Percentiles rank a stretch among this genome's conserved stretches.
phyloP scores from a whole-genome alignment of 2,888 invertebrate species.

The Barypeithes pellucidus region DNA sequence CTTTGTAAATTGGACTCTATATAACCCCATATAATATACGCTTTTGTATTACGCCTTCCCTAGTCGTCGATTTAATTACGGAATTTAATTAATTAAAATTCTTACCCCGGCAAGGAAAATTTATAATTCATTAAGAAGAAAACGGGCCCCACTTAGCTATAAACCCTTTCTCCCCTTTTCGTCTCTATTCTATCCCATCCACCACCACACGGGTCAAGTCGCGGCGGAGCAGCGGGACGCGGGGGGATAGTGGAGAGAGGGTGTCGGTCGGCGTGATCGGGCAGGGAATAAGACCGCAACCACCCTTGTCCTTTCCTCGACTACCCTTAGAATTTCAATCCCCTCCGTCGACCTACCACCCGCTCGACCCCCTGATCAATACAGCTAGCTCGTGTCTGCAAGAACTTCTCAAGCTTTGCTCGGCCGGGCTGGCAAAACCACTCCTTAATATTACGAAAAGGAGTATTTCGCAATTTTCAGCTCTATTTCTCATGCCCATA shows the following conservation, averaged over 20 bases:
- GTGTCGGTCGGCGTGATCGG: conserved; percentile 67
- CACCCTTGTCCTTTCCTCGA: conserved; percentile 70
- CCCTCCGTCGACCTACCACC: conserved; percentile 62
- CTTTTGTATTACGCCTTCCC: conserved; percentile 33
- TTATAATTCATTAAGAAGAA: conserved; percentile 55
- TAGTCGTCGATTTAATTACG: conserved; percentile 37
- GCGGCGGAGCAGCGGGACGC: conserved; percentile 35
- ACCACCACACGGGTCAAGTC: conserved; percentile 62
- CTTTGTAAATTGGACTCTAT: conserved; percentile 17
- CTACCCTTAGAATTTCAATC: conserved; percentile 68
- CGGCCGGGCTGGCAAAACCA: conserved; percentile 70
- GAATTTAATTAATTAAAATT: conserved; percentile 55
- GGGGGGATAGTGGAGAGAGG: conserved; percentile 56
- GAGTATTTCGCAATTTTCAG: conserved; percentile 39
- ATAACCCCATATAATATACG: conserved; percentile 22
- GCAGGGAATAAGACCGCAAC: conserved; percentile 71
- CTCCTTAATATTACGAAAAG: conserved; percentile 68
- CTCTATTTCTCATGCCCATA: conserved; percentile 32
- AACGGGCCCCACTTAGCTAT: conserved; percentile 41
- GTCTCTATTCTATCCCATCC: conserved; percentile 55
- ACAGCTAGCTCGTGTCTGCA: conserved; percentile 71
- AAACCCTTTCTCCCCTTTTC: conserved; percentile 47
- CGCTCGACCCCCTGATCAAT: conserved; percentile 68
- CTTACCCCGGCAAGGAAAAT: conserved; percentile 51
- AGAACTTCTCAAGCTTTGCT: conserved; percentile 72